Conservation (phyloP, 2,888 invertebrate species). For the Nephrocerus scutellatus region DNA sequence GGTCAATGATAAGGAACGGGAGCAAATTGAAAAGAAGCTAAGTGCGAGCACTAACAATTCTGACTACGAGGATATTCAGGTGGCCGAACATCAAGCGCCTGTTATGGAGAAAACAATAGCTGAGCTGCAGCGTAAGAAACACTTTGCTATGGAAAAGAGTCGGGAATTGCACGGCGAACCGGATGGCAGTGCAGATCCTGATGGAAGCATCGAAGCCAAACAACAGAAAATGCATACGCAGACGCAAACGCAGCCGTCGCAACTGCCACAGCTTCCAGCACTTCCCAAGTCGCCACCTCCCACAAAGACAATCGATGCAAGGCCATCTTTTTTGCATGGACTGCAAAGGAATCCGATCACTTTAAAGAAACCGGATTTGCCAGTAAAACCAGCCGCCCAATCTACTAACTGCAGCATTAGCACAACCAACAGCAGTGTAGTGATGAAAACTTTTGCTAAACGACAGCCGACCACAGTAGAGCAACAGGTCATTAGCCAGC, state of each 20-base stretch:
- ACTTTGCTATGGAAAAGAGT: constrained; percentile 52
- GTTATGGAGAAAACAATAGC: constrained; percentile 8
- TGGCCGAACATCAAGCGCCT: constrained; percentile 32
- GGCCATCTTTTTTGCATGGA: constrained; percentile 68
- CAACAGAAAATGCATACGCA: constrained; percentile 54
- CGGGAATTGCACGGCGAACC: constrained; percentile 78
- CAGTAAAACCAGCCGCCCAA: constrained; percentile 60
- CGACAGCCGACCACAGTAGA: constrained; percentile 46
- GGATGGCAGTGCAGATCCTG: constrained; percentile 79
- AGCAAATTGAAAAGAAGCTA: constrained; percentile 37
- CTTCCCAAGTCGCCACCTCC: constrained; percentile 53
- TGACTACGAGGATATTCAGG: constrained; percentile 47
- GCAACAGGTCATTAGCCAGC: constrained; percentile 52
- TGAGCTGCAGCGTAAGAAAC: constrained; percentile 10
- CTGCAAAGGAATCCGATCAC: constrained; percentile 48
- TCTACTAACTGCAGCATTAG: constrained; percentile 37
- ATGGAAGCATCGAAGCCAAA: constrained; percentile 57
- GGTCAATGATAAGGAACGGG: constrained; percentile 26
- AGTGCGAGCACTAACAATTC: constrained; percentile 44
- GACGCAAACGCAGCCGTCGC: constrained; percentile 8
- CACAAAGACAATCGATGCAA: constrained; percentile 45
- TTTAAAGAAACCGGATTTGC: constrained; percentile 60
- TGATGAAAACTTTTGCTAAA: constrained; percentile 53
- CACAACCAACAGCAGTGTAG: too few relatives aligned
- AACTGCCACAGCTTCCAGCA: constrained; percentile 51